Percentiles rank a stretch among this genome's conserved stretches.
Evolutionary conservation across 92 coral and sea anemone genomes (phyloP).

Genomic region (Bergia puertoricense): DNA sequence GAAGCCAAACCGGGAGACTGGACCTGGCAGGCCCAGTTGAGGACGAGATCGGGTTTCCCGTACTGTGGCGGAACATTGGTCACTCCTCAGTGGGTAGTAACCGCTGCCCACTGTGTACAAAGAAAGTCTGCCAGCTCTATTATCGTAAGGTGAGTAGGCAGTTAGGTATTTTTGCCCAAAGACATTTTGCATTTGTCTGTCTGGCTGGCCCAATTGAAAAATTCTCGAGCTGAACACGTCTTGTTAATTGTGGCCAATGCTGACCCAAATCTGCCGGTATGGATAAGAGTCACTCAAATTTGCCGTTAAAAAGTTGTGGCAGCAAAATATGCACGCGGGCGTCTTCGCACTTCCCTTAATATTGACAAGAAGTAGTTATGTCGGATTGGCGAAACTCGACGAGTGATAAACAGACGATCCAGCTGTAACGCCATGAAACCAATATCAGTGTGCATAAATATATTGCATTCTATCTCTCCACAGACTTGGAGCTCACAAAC

Average conservation of each 20-base stretch:
- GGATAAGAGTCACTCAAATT: not conserved
- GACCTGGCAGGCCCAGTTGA: slow-evolving; percentile 29
- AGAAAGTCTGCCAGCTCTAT: slow-evolving; percentile 9
- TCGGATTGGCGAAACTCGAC: too few species aligned
- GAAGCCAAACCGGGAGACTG: slow-evolving; percentile 12
- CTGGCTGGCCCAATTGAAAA: not conserved
- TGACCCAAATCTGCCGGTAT: too few species aligned
- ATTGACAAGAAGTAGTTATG: too few species aligned
- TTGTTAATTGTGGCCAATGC: too few species aligned
- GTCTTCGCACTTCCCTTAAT: too few species aligned
- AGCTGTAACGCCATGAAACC: not conserved
- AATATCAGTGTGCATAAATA: not conserved
- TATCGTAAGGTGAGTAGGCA: not conserved
- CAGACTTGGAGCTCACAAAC: slow-evolving; percentile 18
- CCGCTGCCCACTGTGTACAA: slow-evolving; percentile 27
- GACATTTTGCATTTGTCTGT: not conserved
- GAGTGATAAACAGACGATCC: not conserved
- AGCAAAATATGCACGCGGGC: too few species aligned
- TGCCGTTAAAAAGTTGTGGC: too few species aligned
- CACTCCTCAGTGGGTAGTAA: slow-evolving; percentile 6
- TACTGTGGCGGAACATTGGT: slow-evolving; percentile 25
- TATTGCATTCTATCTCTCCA: too few species aligned
- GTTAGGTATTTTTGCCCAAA: not conserved
- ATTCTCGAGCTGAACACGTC: too few species aligned
- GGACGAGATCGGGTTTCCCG: slow-evolving; percentile 16